A percentile compares a stretch with the other conserved stretches of the same genome.
Evolutionary conservation across 2,888 invertebrate species (phyloP).

Genomic region (Diarsia brunnea): DNA sequence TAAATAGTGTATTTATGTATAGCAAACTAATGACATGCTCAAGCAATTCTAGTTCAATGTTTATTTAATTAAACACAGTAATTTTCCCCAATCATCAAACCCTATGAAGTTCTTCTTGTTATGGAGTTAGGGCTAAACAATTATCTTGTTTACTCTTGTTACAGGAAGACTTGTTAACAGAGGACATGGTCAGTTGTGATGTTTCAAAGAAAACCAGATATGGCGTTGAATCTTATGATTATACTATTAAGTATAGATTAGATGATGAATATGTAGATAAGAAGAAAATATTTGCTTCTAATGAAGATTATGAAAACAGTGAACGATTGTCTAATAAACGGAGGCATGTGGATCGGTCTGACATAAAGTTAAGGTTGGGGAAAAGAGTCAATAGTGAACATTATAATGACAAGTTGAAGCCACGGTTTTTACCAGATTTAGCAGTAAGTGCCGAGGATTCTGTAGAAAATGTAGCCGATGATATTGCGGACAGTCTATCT

Average conservation of each 20-base stretch:
- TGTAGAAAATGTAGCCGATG: constrained; percentile 92
- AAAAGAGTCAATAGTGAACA: constrained; percentile 87
- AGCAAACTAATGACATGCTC: not conserved
- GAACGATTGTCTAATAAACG: constrained; percentile 89
- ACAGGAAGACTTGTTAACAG: constrained; percentile 95
- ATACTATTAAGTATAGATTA: constrained; percentile 92
- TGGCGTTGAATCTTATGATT: constrained; percentile 95
- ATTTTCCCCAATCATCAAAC: not conserved
- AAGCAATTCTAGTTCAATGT: not conserved
- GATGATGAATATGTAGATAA: constrained; percentile 87
- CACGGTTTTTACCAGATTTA: constrained; percentile 91
- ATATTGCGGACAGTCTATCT: constrained; percentile 93
- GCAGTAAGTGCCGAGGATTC: constrained; percentile 86
- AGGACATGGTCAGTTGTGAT: constrained; percentile 94
- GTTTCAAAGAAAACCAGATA: constrained; percentile 92
- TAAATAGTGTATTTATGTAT: not conserved
- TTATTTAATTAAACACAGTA: not conserved
- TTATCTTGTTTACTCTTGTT: constrained; percentile 63
- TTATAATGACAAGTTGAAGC: constrained; percentile 88
- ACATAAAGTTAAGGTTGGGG: constrained; percentile 90
- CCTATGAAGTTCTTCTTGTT: not conserved
- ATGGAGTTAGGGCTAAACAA: not conserved
- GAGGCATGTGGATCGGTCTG: constrained; percentile 90
- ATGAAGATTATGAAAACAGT: constrained; percentile 69
- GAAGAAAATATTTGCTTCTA: constrained; percentile 79